A percentile compares a stretch with the other conserved stretches of the same genome.
These are phyloP conservation scores for Eucera pruinosa DNA, from an alignment of 2,888 invertebrate species.

Conservation along the genomic window DNA sequence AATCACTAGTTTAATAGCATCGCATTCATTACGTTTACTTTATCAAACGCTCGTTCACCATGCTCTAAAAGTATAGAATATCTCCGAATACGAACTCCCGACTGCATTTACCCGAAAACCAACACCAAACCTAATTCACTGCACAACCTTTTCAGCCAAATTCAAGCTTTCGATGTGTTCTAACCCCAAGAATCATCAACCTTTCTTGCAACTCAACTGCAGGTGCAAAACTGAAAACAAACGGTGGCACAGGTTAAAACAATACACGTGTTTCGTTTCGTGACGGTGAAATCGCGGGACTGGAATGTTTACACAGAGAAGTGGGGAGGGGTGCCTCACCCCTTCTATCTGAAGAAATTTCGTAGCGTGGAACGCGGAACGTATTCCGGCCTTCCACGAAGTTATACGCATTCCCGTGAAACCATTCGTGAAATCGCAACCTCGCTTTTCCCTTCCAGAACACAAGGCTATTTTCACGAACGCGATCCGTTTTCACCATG, in stretches of 20 bases:
- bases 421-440: constrained; percentile 74
- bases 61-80: too few species aligned
- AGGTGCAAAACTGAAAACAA: constrained; percentile 37
- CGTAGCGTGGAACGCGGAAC: constrained; percentile 43
- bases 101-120: too few species aligned
- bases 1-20: too few species aligned
- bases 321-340: constrained; percentile 32
- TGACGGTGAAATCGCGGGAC: constrained; percentile 44
- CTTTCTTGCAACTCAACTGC: constrained; percentile 5
- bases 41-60: too few species aligned
- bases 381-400: constrained; percentile 64
- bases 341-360: constrained; percentile 42
- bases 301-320: constrained; percentile 41
- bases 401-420: constrained; percentile 71
- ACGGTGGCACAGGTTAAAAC: constrained; percentile 53
- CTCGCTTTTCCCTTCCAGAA: constrained; percentile 6
- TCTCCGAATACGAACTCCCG: too few species aligned
- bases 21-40: too few species aligned
- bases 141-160: neutral
- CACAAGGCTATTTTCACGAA: neutral
- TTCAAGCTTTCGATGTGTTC: neutral
- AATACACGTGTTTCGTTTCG: constrained; percentile 68
- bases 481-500: constrained; percentile 7
- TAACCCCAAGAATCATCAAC: neutral
- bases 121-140: too few species aligned